phyloP scores from a whole-genome alignment of 2,888 invertebrate species.

The Conomelus anceps region DNA sequence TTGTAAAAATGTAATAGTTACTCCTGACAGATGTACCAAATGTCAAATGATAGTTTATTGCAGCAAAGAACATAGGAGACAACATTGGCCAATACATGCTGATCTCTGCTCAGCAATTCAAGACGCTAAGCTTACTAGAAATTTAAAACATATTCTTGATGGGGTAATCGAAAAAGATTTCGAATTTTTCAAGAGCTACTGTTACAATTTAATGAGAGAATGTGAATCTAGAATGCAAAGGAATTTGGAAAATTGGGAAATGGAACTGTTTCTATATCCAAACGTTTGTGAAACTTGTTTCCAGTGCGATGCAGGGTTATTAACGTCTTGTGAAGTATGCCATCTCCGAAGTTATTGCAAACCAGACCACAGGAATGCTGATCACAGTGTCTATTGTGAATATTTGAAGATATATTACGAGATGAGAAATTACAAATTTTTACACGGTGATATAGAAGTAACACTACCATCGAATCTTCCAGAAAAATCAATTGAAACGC shows the following conservation, averaged over 20 bases:
- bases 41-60: slow-evolving; percentile 62
- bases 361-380: slow-evolving; percentile 35
- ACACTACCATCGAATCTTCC: neutral
- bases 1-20: slow-evolving; percentile 13
- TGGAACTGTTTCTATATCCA: slow-evolving; percentile 61
- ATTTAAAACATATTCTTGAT: slow-evolving; percentile 13
- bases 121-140: slow-evolving; percentile 44
- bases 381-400: slow-evolving; percentile 56
- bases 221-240: slow-evolving; percentile 54
- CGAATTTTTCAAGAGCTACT: slow-evolving; percentile 55
- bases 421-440: slow-evolving; percentile 43
- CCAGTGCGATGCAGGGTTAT: slow-evolving; percentile 46
- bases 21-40: slow-evolving; percentile 7
- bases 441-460: slow-evolving; percentile 6
- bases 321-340: slow-evolving; percentile 52
- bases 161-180: slow-evolving; percentile 17
- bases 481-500: neutral
- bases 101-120: slow-evolving; percentile 55
- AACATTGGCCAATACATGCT: slow-evolving; percentile 52
- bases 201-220: slow-evolving; percentile 55
- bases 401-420: slow-evolving; percentile 55
- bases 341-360: slow-evolving; percentile 46
- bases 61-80: slow-evolving; percentile 51
- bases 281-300: slow-evolving; percentile 55
- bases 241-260: slow-evolving; percentile 56